Evolutionary conservation across 2,888 invertebrate genomes (phyloP).

Genomic region (Ectobius pallidus): DNA sequence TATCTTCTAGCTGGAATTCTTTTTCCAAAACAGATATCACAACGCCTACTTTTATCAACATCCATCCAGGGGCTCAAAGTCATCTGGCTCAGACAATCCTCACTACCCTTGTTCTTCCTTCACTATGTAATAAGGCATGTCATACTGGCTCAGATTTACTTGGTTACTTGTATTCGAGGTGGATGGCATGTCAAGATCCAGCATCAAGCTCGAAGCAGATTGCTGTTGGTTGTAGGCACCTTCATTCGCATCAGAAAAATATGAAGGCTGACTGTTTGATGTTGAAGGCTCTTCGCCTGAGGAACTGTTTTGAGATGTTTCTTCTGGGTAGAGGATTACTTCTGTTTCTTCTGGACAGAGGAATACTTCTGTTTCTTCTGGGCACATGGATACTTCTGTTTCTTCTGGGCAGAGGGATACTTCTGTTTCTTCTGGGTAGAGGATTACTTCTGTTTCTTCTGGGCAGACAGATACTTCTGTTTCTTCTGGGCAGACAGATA

Average conservation of each 20-base stretch:
- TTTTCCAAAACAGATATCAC: too few species aligned
- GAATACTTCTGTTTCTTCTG: too few species aligned
- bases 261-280: neutral
- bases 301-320: conserved; percentile 53
- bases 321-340: too few species aligned
- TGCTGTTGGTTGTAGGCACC: neutral
- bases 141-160: neutral
- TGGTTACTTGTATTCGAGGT: neutral
- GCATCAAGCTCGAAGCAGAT: neutral
- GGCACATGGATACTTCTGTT: too few species aligned
- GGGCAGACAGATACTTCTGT: too few species aligned
- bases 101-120: conserved; percentile 37
- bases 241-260: neutral
- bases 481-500: too few species aligned
- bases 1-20: too few species aligned
- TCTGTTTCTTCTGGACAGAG: too few species aligned
- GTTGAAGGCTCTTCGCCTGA: neutral
- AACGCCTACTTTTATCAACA: too few species aligned
- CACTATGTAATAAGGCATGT: neutral
- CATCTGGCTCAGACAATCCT: conserved; percentile 71
- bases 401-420: too few species aligned
- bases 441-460: too few species aligned
- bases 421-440: too few species aligned
- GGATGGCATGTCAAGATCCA: neutral
- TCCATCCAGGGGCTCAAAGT: conserved; percentile 75